phyloP scores from a whole-genome alignment of 2,797 vertebrate species.

The Gambelia wislizenii region DNA sequence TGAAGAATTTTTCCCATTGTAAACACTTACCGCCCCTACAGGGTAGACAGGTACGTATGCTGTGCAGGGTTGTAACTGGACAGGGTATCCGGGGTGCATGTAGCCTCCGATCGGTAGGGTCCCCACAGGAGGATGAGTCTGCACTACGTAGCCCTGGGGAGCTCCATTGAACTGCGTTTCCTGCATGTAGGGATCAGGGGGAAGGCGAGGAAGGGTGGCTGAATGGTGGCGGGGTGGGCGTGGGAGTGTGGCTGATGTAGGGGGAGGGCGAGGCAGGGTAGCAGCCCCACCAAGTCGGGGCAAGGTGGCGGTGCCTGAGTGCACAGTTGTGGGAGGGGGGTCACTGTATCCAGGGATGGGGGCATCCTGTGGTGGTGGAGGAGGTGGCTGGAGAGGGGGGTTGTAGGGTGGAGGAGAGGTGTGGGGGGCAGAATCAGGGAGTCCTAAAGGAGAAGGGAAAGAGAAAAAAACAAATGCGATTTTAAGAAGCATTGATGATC shows the following conservation, averaged over 20 bases:
- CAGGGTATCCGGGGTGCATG: conserved; percentile 88
- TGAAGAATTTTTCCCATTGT: not conserved
- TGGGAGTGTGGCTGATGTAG: conserved; percentile 70
- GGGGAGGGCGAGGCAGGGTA: conserved; percentile 60
- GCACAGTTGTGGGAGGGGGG: conserved; percentile 78
- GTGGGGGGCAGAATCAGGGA: conserved; percentile 81
- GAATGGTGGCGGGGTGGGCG: conserved; percentile 72
- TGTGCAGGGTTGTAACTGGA: conserved; percentile 93
- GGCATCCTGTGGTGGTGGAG: conserved; percentile 52
- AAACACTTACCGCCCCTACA: conserved; percentile 88
- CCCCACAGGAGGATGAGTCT: conserved; percentile 84
- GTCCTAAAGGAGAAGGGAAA: conserved; percentile 74
- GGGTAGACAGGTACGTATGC: conserved; percentile 94
- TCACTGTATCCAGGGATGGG: conserved; percentile 69
- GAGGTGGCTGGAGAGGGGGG: conserved; percentile 68
- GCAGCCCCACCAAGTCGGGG: conserved; percentile 73
- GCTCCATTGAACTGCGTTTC: conserved; percentile 78
- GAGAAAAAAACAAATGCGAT: not conserved
- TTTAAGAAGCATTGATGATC: too few species aligned
- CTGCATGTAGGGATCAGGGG: conserved; percentile 76
- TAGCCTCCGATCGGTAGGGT: conserved; percentile 87
- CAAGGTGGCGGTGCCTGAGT: conserved; percentile 78
- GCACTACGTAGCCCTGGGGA: conserved; percentile 89
- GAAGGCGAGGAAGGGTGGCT: conserved; percentile 74
- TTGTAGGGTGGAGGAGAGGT: conserved; percentile 89